Evolutionary conservation across 2,888 invertebrate species (phyloP), one percentile per base, ranked within the genome.

Genomic region (Drosophila paranaensis): DNA sequence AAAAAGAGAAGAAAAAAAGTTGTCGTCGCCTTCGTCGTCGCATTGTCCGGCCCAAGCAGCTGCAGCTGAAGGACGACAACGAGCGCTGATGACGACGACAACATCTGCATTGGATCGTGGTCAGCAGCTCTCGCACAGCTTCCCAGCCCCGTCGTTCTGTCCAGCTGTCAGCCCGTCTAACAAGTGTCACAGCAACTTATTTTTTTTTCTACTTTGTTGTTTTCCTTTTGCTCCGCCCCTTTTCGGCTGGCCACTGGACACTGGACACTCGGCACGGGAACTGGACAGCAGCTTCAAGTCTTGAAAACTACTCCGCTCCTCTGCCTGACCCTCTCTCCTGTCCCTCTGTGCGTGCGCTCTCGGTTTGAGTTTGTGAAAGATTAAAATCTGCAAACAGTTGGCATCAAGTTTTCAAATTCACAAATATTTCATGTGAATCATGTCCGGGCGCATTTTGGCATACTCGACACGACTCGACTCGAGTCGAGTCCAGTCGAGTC

Each of bases 341-440:
- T 8, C 37, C 48, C 48, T 64, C 60, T 46, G 56, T 80, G 72
- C 75, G 70, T 63, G 66, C 67, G 65, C 65, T 77, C 48, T 77
- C 48, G 71, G 62, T 71, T 74, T 69, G 76, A 66, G 77, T 85
- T 79, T 87, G 86, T 87, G 87, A 87, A 81, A 88, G 87, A 87
- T 87, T 87, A 87, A 89, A 87, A 87, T 89, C 87, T 89, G 82
- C 90, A 88, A 89, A 90, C 86, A 88, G 88, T 88, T 87, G 87
- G 88, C 87, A 87, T 77, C 87, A 85, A 77, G 79, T 82, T 89
- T 87, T 89, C 65, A 82, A 88, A 77, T 86, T 81, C 74, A 74
- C 88, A 87, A 89, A 86, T 90, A 81, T 88, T 74, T 74, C 66
- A 88, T 77, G 66, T 48, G 73, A 53, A 62, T 20, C 20, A 20